Evolutionary conservation across 2,888 invertebrate genomes (phyloP).

Genomic region (Drosophila seclusa): DNA sequence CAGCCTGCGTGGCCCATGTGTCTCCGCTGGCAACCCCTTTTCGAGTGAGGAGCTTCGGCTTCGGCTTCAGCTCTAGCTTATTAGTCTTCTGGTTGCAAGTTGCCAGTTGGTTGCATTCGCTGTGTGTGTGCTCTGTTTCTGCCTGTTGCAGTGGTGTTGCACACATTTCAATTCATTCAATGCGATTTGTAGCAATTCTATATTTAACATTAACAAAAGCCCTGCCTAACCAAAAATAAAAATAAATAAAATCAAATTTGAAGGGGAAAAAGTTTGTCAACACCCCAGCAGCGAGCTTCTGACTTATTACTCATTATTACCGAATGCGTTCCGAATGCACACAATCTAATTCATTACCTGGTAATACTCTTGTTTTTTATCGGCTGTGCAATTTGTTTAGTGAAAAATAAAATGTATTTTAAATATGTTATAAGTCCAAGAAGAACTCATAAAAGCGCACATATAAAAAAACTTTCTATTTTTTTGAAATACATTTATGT

Average conservation of each 20-base stretch:
- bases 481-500: neutral
- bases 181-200: neutral
- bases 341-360: accelerated
- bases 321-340: neutral
- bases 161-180: neutral
- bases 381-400: neutral
- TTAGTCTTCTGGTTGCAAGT: conserved; percentile 59
- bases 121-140: neutral
- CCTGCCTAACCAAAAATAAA: neutral
- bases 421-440: too few relatives aligned
- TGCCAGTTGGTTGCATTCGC: conserved; percentile 75
- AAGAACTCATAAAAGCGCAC: neutral
- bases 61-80: conserved; percentile 48
- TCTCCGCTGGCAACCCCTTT: conserved; percentile 52
- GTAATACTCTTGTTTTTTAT: too few relatives aligned
- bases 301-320: neutral
- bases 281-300: neutral
- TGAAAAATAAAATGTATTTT: neutral
- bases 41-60: conserved; percentile 4
- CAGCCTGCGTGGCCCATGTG: conserved; percentile 5
- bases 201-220: neutral
- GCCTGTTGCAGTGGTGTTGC: neutral
- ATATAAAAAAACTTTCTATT: neutral
- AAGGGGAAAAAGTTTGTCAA: neutral
- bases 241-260: neutral